Base-by-base conservation (phyloP, 2,113 vertebrate genomes). In the Albula goreensis region DNA sequence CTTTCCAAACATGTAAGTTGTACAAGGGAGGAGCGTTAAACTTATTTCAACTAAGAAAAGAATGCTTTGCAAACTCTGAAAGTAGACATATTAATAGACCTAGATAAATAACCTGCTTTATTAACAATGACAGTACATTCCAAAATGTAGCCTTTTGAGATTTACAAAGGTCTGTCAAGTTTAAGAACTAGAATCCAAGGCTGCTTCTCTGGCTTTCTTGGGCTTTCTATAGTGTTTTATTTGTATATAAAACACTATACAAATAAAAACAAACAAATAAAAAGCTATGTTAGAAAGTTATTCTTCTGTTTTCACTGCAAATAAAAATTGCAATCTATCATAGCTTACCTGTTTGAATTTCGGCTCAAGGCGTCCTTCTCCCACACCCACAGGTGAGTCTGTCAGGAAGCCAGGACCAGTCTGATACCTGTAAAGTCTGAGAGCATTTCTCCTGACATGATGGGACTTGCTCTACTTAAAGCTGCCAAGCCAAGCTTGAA, bases 1-100 rank as follows among this genome's bases (percentile, higher is more conserved):
- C 94, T 94, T 95, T 93, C 86, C 83, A 91, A 87, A 91, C 92
- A 95, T 94, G 95, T 96, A 93, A 96, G 91, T 91, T 91, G 89
- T 91, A 88, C 91, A 91, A 89, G 93, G 92, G 93, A 92, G 87
- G 89, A 87, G 90, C 90, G 25, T 80, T 85, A 63, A 49, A 85
- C 89, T 90, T 91, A 63, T 66, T 60, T 90, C 66, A 87, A 88
- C 89, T 86, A 83, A 77, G 60, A 89, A 83, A 90, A 89, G 50
- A 89, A 83, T 19, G 85, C 78, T 90, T 89, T 85, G 90, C 86
- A 90, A 91, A 87, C 66, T 41, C 89, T 79, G 80, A 86, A 93
- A 91, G 88, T 86, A 66, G 81, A 89, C 91, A 91, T 66, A 89
- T 80, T 91, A 91, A 89, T 78, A 90, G 89, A 49, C 70, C 85